phyloP scores from a whole-genome alignment of 2,113 vertebrate species.

The Antigone vipio region DNA sequence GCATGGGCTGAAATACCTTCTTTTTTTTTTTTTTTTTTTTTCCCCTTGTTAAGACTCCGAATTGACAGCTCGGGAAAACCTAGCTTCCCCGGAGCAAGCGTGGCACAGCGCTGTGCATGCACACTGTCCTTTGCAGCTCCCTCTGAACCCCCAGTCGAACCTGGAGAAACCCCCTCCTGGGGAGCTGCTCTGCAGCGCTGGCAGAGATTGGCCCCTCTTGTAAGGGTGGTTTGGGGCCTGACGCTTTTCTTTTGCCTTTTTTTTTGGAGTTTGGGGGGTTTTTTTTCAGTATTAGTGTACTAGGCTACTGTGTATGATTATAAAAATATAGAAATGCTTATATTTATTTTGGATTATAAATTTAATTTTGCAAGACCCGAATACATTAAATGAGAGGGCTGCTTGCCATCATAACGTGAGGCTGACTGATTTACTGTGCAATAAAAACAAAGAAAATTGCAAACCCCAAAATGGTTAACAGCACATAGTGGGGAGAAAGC shows the following conservation, averaged over 20 bases:
- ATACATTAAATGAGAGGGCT: neutral
- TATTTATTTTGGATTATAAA: neutral
- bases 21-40: neutral
- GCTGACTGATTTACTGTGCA: neutral
- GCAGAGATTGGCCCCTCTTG: neutral
- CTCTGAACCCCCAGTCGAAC: fast-evolving
- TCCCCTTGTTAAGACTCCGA: neutral
- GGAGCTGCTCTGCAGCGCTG: neutral
- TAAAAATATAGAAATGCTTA: neutral
- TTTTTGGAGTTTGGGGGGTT: no score
- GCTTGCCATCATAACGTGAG: neutral
- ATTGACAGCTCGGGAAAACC: neutral
- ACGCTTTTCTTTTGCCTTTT: neutral
- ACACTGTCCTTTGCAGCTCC: neutral
- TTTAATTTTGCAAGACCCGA: neutral
- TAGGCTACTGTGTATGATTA: neutral
- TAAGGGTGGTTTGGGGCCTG: neutral
- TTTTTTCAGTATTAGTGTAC: no score
- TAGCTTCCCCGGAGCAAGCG: fast-evolving
- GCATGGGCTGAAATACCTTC: neutral
- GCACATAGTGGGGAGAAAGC: neutral
- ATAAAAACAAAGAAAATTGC: neutral
- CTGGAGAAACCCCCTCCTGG: neutral
- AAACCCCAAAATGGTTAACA: neutral
- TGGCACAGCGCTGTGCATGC: fast-evolving